Percentiles rank a stretch among this genome's conserved stretches.
Evolutionary conservation across 2,797 vertebrate species (phyloP).

Genomic region (Cercopithecus mitis): DNA sequence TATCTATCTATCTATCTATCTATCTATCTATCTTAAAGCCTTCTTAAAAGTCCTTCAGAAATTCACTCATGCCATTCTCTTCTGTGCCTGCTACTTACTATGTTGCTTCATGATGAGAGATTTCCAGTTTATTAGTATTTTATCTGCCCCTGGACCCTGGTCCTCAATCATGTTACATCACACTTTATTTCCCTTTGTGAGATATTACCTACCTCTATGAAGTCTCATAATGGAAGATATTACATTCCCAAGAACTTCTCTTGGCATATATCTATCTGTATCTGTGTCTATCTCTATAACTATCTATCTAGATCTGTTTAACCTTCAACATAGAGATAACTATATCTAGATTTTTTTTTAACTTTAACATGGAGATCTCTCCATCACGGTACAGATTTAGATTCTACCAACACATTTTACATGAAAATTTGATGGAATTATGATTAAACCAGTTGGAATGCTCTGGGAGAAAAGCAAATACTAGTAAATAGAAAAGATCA

Average conservation of each 20-base stretch:
- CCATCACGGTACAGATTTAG: not conserved
- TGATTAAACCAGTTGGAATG: not conserved
- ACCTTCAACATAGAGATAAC: not conserved
- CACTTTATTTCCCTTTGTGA: not conserved
- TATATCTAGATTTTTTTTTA: not conserved
- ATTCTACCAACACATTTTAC: not conserved
- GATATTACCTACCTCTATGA: not conserved
- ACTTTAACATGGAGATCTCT: not conserved
- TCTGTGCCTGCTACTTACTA: not conserved
- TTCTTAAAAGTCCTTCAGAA: not conserved
- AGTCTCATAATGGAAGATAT: not conserved
- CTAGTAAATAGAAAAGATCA: not conserved
- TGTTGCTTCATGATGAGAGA: not conserved
- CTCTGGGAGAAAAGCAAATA: not conserved
- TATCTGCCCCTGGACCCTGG: fast-evolving
- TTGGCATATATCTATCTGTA: too few relatives aligned
- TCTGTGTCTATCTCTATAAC: not conserved
- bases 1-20: too few relatives aligned
- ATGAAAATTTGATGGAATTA: not conserved
- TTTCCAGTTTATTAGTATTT: not conserved
- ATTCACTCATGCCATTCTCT: not conserved
- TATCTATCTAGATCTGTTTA: not conserved
- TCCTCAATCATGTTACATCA: not conserved
- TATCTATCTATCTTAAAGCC: not conserved
- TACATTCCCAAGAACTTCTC: not conserved